Evolutionary conservation across 2,113 vertebrate species (phyloP).

Genomic region (Ranitomeya imitator): DNA sequence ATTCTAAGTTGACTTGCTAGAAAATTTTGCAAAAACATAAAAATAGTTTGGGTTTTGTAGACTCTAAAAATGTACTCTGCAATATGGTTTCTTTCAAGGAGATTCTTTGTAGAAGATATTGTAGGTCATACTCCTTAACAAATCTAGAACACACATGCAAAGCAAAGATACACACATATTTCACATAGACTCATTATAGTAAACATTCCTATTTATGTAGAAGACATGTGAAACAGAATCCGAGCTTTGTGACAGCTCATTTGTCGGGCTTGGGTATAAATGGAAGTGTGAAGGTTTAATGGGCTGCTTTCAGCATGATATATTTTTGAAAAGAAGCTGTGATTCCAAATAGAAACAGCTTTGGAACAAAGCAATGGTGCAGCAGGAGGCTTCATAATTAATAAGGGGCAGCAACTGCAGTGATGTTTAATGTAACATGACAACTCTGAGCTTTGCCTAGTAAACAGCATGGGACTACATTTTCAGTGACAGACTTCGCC

Average conservation of each 20-base stretch:
- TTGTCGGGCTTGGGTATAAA: slow-evolving; percentile 51
- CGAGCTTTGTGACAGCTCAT: slow-evolving; percentile 41
- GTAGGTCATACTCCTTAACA: background rate
- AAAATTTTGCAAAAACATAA: background rate
- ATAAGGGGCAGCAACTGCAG: slow-evolving; percentile 63
- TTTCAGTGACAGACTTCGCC: slow-evolving; percentile 62
- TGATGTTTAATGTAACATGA: slow-evolving; percentile 66
- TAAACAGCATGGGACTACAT: slow-evolving; percentile 63
- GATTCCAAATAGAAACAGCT: slow-evolving; percentile 58
- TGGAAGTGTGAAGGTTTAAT: slow-evolving; percentile 68
- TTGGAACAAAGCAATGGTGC: slow-evolving; percentile 61
- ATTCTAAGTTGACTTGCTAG: background rate
- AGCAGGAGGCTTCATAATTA: slow-evolving; percentile 67
- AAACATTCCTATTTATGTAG: slow-evolving; percentile 12
- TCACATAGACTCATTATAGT: background rate
- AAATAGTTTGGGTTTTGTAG: background rate
- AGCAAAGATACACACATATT: background rate
- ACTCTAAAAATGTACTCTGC: background rate
- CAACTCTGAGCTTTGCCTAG: slow-evolving; percentile 60
- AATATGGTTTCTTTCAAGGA: background rate
- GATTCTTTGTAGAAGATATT: background rate
- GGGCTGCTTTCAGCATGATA: slow-evolving; percentile 64
- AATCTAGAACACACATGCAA: background rate
- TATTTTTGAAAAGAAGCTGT: slow-evolving; percentile 62
- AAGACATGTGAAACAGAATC: background rate